phyloP scores from a whole-genome alignment of 2,113 vertebrate genomes.

The Micromys minutus region DNA sequence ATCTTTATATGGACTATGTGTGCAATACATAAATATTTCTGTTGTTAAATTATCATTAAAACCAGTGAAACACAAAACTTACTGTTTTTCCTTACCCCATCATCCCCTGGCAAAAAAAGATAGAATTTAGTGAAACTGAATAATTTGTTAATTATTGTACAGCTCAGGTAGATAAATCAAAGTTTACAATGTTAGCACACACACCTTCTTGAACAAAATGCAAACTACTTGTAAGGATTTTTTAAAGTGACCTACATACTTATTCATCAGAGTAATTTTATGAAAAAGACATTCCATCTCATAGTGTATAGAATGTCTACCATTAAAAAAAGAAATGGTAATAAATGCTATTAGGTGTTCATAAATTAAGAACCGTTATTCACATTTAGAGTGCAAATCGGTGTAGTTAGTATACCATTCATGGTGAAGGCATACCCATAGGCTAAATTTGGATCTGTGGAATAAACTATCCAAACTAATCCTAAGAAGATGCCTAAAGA shows the following conservation, averaged over 20 bases:
- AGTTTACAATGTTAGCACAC: background rate
- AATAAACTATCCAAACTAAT: background rate
- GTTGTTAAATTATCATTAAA: background rate
- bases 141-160: background rate
- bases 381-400: background rate
- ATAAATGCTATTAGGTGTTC: background rate
- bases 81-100: background rate
- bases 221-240: background rate
- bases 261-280: background rate
- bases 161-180: background rate
- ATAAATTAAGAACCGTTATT: background rate
- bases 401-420: background rate
- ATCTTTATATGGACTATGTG: background rate
- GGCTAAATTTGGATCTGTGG: background rate
- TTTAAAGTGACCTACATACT: background rate
- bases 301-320: background rate
- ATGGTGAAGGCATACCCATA: background rate
- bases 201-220: background rate
- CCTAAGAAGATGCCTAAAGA: background rate
- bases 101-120: background rate
- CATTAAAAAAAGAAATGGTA: background rate
- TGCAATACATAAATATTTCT: background rate
- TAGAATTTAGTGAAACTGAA: background rate
- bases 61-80: background rate
- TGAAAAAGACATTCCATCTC: background rate